phyloP scores from a whole-genome alignment of 2,797 vertebrate genomes.

The Sebastes vulpes region DNA sequence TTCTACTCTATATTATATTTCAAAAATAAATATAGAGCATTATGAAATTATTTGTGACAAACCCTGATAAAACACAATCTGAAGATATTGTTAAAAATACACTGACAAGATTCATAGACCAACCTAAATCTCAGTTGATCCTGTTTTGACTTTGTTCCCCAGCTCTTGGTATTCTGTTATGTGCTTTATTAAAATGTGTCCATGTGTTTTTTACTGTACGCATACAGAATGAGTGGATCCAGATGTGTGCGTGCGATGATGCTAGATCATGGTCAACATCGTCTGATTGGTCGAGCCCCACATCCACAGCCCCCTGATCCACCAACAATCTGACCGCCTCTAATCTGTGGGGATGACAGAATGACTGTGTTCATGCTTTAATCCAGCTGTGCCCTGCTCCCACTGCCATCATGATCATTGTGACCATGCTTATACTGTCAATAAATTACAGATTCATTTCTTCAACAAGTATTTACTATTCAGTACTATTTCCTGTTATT shows the following conservation, averaged over 20 bases:
- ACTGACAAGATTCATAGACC: not conserved
- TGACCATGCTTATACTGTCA: slow-evolving; percentile 19
- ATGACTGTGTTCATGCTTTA: slow-evolving; percentile 57
- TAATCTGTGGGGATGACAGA: slow-evolving; percentile 71
- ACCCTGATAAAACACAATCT: not conserved
- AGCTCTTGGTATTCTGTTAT: not conserved
- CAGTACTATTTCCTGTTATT: not conserved
- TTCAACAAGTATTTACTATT: not conserved
- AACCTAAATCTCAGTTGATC: not conserved
- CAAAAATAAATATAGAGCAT: not conserved
- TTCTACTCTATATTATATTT: not conserved
- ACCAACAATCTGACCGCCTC: slow-evolving; percentile 67
- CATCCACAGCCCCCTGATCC: slow-evolving; percentile 53
- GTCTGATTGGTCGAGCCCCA: slow-evolving; percentile 34
- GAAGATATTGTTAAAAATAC: not conserved
- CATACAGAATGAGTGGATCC: not conserved
- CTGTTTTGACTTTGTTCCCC: not conserved
- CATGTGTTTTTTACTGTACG: not conserved
- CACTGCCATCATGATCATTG: slow-evolving; percentile 33
- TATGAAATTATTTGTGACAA: not conserved
- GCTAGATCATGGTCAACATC: slow-evolving; percentile 1
- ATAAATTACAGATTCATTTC: slow-evolving; percentile 3
- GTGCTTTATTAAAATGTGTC: not conserved
- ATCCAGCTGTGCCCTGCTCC: slow-evolving; percentile 58
- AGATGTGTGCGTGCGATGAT: slow-evolving; percentile 39